A percentile compares a stretch with the other conserved stretches of the same genome.
phyloP scores from a whole-genome alignment of 2,888 invertebrate genomes.

The Campaea margaritaria region DNA sequence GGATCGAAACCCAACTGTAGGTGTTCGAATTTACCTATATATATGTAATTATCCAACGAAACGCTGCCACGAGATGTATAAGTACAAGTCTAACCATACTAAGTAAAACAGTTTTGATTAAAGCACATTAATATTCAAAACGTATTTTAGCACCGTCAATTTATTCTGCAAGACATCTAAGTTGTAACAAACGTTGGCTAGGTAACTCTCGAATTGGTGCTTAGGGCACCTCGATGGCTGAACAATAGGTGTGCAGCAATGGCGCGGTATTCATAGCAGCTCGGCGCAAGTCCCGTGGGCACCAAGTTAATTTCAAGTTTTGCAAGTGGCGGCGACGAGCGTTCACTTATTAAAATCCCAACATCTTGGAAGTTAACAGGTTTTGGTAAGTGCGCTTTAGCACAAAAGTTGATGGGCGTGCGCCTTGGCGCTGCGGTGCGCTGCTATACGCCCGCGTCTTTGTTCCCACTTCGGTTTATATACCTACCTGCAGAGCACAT shows the following conservation, averaged over 20 bases:
- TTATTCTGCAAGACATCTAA: slow-evolving; percentile 37
- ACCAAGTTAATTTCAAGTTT: slow-evolving; percentile 81
- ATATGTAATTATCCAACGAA: too few species aligned
- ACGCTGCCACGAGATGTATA: too few species aligned
- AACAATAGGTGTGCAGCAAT: slow-evolving; percentile 51
- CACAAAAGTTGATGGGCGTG: slow-evolving; percentile 56
- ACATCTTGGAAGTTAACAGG: slow-evolving; percentile 75
- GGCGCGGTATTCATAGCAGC: slow-evolving; percentile 54
- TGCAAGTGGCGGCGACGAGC: slow-evolving; percentile 58
- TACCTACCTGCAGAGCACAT: slow-evolving; percentile 3
- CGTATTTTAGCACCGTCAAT: slow-evolving; percentile 32
- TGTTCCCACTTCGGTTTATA: slow-evolving; percentile 26
- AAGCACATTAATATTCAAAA: slow-evolving; percentile 22
- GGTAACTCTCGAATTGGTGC: slow-evolving; percentile 45
- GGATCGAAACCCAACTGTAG: too few species aligned
- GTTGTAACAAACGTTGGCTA: slow-evolving; percentile 34
- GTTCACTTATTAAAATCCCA: slow-evolving; percentile 78
- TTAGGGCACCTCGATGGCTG: slow-evolving; percentile 40
- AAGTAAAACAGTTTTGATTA: background rate
- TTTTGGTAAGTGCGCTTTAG: slow-evolving; percentile 65
- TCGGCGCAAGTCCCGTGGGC: slow-evolving; percentile 60
- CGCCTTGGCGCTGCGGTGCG: slow-evolving; percentile 12
- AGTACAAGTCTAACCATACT: too few species aligned
- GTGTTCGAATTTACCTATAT: too few species aligned
- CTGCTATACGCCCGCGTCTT: slow-evolving; percentile 29